phyloP scores from a whole-genome alignment of 2,888 invertebrate species.

The Macaria notata region DNA sequence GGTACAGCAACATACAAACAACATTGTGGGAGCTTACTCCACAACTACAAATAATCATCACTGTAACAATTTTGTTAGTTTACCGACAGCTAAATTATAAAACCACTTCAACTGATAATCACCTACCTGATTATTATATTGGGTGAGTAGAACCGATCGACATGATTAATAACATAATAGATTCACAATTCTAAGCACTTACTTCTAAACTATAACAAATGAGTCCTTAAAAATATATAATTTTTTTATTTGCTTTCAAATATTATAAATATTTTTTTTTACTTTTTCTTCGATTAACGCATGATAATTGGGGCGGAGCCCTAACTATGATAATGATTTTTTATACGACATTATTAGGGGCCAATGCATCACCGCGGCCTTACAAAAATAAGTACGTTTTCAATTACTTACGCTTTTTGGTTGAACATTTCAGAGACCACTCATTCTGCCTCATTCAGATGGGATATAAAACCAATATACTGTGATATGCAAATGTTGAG shows the following conservation, averaged over 20 bases:
- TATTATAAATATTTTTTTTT: conserved; percentile 58
- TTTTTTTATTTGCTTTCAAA: conserved; percentile 58
- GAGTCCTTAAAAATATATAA: conserved; percentile 47
- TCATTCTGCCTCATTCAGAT: too few relatives aligned
- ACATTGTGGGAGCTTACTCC: background rate
- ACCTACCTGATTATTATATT: background rate
- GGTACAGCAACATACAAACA: conserved; percentile 16
- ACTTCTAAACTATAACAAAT: conserved; percentile 49
- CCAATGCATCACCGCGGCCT: conserved; percentile 20
- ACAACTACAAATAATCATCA: too few relatives aligned
- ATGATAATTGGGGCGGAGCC: conserved; percentile 37
- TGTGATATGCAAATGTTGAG: background rate
- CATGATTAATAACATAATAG: conserved; percentile 1
- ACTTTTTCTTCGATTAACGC: conserved; percentile 47
- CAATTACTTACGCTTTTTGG: conserved; percentile 15
- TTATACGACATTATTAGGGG: conserved; percentile 8
- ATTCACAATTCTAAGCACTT: conserved; percentile 33
- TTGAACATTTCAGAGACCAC: background rate
- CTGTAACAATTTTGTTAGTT: too few relatives aligned
- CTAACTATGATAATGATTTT: conserved; percentile 33
- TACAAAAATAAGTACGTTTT: conserved; percentile 26
- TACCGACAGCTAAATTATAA: too few relatives aligned
- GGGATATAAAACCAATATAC: background rate
- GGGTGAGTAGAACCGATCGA: background rate
- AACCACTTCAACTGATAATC: too few relatives aligned